phyloP scores from a whole-genome alignment of 2,113 vertebrate species.

The Atractosteus spatula region DNA sequence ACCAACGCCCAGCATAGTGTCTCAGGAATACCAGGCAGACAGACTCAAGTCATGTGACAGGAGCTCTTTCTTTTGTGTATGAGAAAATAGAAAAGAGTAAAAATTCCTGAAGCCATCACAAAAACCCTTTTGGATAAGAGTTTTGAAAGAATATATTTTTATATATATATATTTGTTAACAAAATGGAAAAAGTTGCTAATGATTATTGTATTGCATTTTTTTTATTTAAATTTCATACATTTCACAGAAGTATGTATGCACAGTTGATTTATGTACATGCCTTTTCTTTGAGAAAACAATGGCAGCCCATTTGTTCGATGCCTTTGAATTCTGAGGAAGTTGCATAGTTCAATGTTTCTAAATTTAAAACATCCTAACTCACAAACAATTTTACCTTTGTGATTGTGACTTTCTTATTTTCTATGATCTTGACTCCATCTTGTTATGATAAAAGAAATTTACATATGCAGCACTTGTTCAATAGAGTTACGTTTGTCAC shows the following conservation, averaged over 20 bases:
- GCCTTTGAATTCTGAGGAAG: too few species aligned
- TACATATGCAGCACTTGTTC: too few species aligned
- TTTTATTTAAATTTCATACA: background rate
- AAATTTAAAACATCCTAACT: too few species aligned
- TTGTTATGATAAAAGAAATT: too few species aligned
- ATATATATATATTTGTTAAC: conserved; percentile 3
- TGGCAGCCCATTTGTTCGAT: too few species aligned
- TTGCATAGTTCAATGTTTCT: too few species aligned
- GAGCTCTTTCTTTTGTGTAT: conserved; percentile 52
- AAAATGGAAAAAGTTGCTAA: background rate
- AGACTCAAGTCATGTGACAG: conserved; percentile 37
- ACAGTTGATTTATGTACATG: too few species aligned
- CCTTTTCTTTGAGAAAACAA: too few species aligned
- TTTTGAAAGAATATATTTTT: conserved; percentile 4
- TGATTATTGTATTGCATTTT: conserved; percentile 4
- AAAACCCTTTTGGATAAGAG: conserved; percentile 7
- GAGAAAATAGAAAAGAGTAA: conserved; percentile 34
- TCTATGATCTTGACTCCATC: too few species aligned
- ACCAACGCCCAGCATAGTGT: conserved; percentile 55
- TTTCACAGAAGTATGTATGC: too few species aligned
- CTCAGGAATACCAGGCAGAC: conserved; percentile 43
- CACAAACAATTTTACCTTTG: background rate
- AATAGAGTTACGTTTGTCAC: too few species aligned
- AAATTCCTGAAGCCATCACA: conserved; percentile 16
- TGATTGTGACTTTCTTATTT: conserved; percentile 15